Conservation (phyloP, 2,113 vertebrate species). For the Oreotrochilus melanogaster region DNA sequence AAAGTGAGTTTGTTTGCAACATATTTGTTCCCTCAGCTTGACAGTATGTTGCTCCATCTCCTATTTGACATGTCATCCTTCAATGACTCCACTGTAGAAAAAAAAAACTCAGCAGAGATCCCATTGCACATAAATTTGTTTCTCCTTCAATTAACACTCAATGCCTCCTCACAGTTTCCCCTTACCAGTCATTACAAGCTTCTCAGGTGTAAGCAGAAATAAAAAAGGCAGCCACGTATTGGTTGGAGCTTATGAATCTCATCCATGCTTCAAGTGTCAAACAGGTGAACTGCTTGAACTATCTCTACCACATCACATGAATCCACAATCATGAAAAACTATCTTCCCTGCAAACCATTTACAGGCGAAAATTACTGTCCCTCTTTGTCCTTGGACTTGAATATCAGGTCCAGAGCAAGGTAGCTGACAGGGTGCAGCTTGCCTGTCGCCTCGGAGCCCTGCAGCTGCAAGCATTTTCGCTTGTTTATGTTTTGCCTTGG, state of each 20-base stretch:
- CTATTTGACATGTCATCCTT: conserved; percentile 41
- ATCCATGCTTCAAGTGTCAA: background rate
- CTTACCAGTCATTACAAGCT: background rate
- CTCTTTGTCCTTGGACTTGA: conserved; percentile 61
- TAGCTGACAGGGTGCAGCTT: conserved; percentile 21
- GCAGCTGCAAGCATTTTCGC: conserved; percentile 43
- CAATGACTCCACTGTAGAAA: background rate
- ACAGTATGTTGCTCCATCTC: conserved; percentile 50
- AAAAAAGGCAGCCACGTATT: background rate
- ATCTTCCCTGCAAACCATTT: background rate
- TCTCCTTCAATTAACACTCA: background rate
- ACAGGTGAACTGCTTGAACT: conserved; percentile 42
- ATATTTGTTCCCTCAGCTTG: conserved; percentile 22
- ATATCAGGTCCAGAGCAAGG: background rate
- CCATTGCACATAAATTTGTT: background rate
- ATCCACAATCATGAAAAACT: background rate
- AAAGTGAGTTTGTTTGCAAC: conserved; percentile 34
- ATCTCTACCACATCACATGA: background rate
- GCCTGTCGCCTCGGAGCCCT: conserved; percentile 59
- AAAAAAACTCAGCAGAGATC: background rate
- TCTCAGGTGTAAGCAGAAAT: background rate
- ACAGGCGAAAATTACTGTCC: background rate
- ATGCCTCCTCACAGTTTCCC: background rate
- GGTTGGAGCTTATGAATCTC: background rate
- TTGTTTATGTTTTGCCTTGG: conserved; percentile 27